Percentiles rank a stretch among this genome's conserved stretches.
These are phyloP conservation scores for Acronicta psi DNA, from an alignment of 2,888 invertebrate species.

Conservation along the genomic window DNA sequence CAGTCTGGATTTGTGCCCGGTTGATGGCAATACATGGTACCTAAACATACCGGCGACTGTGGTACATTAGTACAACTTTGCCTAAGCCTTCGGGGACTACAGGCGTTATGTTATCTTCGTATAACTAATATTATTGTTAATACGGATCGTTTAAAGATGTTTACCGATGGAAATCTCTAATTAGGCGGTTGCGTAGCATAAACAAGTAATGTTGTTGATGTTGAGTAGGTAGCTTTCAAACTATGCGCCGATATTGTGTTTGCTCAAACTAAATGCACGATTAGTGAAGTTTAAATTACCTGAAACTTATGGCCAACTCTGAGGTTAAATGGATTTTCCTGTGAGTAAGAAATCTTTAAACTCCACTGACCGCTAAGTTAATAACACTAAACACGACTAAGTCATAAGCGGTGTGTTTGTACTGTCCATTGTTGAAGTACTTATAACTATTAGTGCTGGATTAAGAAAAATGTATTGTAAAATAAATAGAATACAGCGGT, in stretches of 20 bases:
- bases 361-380: slow-evolving; percentile 61
- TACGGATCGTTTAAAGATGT: not conserved
- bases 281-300: slow-evolving; percentile 47
- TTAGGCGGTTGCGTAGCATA: slow-evolving; percentile 4
- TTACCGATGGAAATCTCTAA: slow-evolving; percentile 10
- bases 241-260: slow-evolving; percentile 12
- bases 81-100: too few species aligned
- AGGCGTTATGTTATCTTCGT: too few species aligned
- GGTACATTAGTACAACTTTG: too few species aligned
- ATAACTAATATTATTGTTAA: not conserved
- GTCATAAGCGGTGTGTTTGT: slow-evolving; percentile 27
- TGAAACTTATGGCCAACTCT: slow-evolving; percentile 45
- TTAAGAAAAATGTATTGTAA: too few species aligned
- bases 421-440: not conserved
- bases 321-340: slow-evolving; percentile 57
- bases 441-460: too few species aligned
- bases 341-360: slow-evolving; percentile 59
- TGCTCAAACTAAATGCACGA: slow-evolving; percentile 22
- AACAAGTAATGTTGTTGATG: slow-evolving; percentile 5
- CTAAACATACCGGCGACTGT: too few species aligned
- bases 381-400: slow-evolving; percentile 34
- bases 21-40: too few species aligned
- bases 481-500: too few species aligned
- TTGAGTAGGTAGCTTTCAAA: slow-evolving; percentile 9
- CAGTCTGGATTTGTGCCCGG: too few species aligned